Evolutionary conservation across 2,113 vertebrate genomes (phyloP).

Genomic region (Anolis carolinensis): DNA sequence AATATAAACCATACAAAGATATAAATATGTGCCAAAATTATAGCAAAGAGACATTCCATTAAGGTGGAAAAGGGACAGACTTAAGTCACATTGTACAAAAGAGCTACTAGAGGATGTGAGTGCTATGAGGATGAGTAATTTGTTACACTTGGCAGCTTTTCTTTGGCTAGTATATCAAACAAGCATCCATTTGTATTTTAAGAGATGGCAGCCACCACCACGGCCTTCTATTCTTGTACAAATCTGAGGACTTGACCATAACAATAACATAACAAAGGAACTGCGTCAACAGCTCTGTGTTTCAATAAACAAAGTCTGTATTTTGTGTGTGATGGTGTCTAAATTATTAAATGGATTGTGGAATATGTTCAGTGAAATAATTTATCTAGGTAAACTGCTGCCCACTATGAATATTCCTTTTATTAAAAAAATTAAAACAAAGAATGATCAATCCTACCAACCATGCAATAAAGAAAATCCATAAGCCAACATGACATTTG

Average conservation of each 20-base stretch:
- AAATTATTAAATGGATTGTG: not conserved
- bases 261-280: slow-evolving; percentile 33
- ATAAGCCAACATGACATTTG: not conserved
- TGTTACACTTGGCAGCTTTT: slow-evolving; percentile 22
- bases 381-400: not conserved
- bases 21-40: not conserved
- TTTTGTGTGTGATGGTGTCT: slow-evolving; percentile 1
- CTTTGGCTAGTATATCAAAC: slow-evolving; percentile 21
- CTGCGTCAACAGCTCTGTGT: slow-evolving; percentile 17
- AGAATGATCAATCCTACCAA: not conserved
- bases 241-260: not conserved
- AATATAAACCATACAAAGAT: slow-evolving; percentile 12
- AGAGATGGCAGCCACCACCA: not conserved
- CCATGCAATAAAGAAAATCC: not conserved
- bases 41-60: not conserved
- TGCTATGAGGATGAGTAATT: slow-evolving; percentile 2
- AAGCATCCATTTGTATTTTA: not conserved
- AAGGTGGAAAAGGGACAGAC: not conserved
- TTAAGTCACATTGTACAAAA: not conserved
- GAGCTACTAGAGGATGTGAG: not conserved
- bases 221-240: slow-evolving; percentile 17
- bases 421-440: not conserved
- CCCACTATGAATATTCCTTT: not conserved
- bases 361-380: not conserved
- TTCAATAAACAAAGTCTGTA: slow-evolving; percentile 22